Conservation (phyloP, 2,888 invertebrate genomes). For the Andrena hattorfiana region DNA sequence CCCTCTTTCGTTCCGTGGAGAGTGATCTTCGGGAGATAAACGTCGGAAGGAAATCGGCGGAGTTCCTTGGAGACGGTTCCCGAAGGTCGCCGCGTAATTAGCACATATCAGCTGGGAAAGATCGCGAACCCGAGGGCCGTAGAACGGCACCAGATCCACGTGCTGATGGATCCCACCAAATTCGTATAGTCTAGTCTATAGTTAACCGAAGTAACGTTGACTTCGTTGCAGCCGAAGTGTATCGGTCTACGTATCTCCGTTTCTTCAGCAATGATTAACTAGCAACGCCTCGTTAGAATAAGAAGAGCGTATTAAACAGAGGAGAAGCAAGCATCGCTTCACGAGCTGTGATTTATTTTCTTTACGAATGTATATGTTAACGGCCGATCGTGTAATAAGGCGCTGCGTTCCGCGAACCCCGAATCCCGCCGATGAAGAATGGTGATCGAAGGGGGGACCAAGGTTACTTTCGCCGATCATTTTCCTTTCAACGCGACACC, state of each 20-base stretch:
- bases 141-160: not conserved
- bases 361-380: not conserved
- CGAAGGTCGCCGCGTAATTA: not conserved
- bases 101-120: slow-evolving; percentile 5
- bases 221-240: not conserved
- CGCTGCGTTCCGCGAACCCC: not conserved
- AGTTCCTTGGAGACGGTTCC: not conserved
- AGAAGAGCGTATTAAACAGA: not conserved
- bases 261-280: not conserved
- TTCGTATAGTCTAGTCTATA: slow-evolving; percentile 10
- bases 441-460: not conserved
- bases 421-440: not conserved
- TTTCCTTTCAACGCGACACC: slow-evolving; percentile 1
- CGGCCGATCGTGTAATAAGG: not conserved
- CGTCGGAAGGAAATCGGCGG: too few relatives aligned
- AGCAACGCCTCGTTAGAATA: not conserved
- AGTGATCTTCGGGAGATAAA: not conserved
- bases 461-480: not conserved
- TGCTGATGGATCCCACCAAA: not conserved
- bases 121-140: not conserved
- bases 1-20: not conserved
- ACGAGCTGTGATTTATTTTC: slow-evolving; percentile 26
- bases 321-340: not conserved
- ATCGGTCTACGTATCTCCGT: slow-evolving; percentile 2
- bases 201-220: not conserved